These are phyloP conservation scores for Zosterops japonicus DNA, from an alignment of 2,113 vertebrate species.

Conservation along the genomic window DNA sequence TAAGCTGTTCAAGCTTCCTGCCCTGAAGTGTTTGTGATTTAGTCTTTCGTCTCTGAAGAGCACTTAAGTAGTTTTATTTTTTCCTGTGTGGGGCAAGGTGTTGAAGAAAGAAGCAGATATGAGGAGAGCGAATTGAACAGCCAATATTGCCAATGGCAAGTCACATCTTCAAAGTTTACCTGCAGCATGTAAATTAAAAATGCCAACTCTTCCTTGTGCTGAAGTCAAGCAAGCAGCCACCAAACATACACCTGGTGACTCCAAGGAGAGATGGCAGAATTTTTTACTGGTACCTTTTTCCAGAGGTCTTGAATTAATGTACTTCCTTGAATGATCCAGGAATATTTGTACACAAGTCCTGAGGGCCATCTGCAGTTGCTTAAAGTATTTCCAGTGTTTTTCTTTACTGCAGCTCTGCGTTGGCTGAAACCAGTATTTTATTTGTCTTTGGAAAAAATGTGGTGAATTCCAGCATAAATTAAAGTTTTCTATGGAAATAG, in stretches of 20 bases:
- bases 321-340: neutral
- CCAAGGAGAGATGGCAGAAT: neutral
- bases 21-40: neutral
- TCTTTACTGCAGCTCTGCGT: neutral
- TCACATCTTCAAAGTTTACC: neutral
- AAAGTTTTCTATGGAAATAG: neutral
- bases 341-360: neutral
- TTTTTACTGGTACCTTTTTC: neutral
- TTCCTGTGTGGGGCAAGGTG: neutral
- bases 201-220: neutral
- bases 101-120: neutral
- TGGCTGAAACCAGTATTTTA: neutral
- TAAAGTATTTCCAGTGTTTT: neutral
- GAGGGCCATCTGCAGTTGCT: neutral
- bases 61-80: neutral
- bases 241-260: neutral
- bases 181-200: neutral
- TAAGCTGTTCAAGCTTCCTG: neutral
- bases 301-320: neutral
- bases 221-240: neutral
- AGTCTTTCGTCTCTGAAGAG: neutral
- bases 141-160: neutral
- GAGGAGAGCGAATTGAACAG: neutral
- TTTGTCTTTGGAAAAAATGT: neutral
- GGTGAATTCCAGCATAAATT: neutral